Conservation (phyloP, 2,888 invertebrate species). For the Leptopilina myrica region DNA sequence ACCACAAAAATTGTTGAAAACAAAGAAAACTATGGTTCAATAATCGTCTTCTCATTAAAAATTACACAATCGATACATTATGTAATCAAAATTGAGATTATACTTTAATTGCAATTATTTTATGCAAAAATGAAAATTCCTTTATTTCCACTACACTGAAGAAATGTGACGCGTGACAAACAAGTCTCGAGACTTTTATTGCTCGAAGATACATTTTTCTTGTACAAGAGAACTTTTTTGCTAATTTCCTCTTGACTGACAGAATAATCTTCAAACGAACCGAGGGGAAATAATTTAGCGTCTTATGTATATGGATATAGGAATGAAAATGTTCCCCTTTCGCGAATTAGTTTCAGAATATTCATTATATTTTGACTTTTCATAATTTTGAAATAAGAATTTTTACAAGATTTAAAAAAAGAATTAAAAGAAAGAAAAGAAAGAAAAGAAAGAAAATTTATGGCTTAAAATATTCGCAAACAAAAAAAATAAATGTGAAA, state of each 20-base stretch:
- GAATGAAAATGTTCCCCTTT: not conserved
- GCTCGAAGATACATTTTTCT: not conserved
- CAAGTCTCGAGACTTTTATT: not conserved
- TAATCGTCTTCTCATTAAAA: no score
- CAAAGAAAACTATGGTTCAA: no score
- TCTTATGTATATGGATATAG: not conserved
- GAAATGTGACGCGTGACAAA: constrained; percentile 3
- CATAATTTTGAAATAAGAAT: no score
- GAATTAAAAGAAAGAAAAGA: no score
- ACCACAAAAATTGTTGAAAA: no score
- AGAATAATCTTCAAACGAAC: constrained; percentile 64
- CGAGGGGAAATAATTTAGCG: constrained; percentile 50
- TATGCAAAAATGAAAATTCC: not conserved
- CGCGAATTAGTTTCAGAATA: not conserved
- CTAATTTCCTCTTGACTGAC: constrained; percentile 66
- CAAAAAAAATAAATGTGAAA: not conserved
- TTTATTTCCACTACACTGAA: not conserved
- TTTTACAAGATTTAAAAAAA: no score
- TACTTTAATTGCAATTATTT: no score
- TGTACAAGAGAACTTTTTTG: constrained; percentile 49
- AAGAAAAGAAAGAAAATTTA: not conserved
- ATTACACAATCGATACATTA: no score
- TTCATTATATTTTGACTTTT: no score
- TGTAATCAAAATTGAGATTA: no score
- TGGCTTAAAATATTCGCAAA: not conserved